phyloP scores from a whole-genome alignment of 2,113 vertebrate genomes.

The Daubentonia madagascariensis region DNA sequence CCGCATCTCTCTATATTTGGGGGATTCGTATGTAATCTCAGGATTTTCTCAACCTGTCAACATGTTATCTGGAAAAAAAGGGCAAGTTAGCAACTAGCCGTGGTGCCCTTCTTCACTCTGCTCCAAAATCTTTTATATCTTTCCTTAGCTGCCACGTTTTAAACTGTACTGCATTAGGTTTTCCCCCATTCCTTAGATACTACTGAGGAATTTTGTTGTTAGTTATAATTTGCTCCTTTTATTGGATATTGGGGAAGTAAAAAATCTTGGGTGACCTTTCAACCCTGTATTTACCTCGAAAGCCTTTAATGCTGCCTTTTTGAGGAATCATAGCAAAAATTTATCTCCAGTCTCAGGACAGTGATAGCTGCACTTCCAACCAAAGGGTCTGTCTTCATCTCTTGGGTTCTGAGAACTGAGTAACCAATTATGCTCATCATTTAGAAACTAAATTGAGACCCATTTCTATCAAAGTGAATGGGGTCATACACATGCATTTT shows the following conservation, averaged over 20 bases:
- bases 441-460: not conserved
- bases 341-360: not conserved
- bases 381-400: not conserved
- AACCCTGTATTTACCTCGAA: not conserved
- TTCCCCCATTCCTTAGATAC: not conserved
- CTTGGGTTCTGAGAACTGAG: not conserved
- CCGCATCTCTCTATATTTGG: not conserved
- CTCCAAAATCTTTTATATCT: not conserved
- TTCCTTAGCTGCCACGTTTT: not conserved
- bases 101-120: not conserved
- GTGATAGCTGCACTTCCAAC: not conserved
- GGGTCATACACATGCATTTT: not conserved
- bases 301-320: not conserved
- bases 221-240: not conserved
- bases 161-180: not conserved
- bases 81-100: not conserved
- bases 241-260: not conserved
- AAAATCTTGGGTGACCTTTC: not conserved
- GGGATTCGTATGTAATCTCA: not conserved
- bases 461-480: not conserved
- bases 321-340: not conserved
- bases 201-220: not conserved
- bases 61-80: not conserved
- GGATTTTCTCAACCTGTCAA: not conserved
- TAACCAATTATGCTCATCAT: not conserved